Base-by-base conservation (phyloP, 2,113 vertebrate species). In the Osmerus eperlanus region DNA sequence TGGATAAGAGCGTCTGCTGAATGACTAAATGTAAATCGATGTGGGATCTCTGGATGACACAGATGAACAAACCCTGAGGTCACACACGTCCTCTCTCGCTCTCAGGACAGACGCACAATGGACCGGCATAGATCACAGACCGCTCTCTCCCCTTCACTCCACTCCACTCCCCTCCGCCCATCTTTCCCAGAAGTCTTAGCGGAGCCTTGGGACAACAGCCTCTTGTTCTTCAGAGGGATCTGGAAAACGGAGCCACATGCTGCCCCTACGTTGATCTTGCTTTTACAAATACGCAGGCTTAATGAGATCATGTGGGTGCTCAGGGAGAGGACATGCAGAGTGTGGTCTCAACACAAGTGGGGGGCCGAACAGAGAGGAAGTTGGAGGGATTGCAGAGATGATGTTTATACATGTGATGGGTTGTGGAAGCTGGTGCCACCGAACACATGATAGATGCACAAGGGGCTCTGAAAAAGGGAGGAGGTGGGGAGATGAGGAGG, bases 201-300 rank as follows among this genome's bases (percentile, higher is more conserved):
- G 19, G 58, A 25, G 64, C 25, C 72, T 73, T 64, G 71, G 54
- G 77, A 90, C 85, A 90, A 89, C 86, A 78, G 81, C 51, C 85
- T 85, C 82, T 87, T 89, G 88, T 88, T 91, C 83, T 86, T 84
- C 70, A 64, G 80, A 82, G 74, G 65, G 81, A 78, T 86, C 86
- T 80, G 78, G 78, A 23, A 90, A 92, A 91, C 75, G 86, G 82
- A 86, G 86, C 85, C 90, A 91, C 85, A 91, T 91, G 88, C 82
- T 75, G 61, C 74, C 62, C 11, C 69, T 54, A 75, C 78, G 85
- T 87, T 88, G 78, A 88, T 88, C 84, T 86, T 81, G 85, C 87
- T 85, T 87, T 75, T 63, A 58, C 78, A 83, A 87, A 87, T 23
- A 23, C 21, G 21, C 71, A 72, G 77, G 23, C 70, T 83, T 89